Base-by-base conservation (phyloP, 2,797 vertebrate species). In the Rhinatrema bivittatum region DNA sequence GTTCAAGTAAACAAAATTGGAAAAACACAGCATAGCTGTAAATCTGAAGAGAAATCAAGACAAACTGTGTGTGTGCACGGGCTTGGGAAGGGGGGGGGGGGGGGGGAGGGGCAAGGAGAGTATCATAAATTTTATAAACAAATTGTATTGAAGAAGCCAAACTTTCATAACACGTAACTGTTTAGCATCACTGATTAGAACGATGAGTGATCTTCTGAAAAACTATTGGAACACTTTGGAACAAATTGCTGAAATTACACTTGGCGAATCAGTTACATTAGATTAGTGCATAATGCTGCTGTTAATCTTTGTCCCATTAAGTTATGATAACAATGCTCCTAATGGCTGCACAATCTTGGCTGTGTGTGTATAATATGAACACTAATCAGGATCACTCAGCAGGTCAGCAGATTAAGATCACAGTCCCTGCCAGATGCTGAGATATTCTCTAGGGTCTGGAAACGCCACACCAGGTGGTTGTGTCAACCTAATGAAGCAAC, bases 401-500 rank as follows among this genome's bases (percentile, higher is more conserved):
- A 51, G 56, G 54, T 55, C 53, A 57, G 52, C 56, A 56, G 46
- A 63, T 50, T 56, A 32, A 62, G 70, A 68, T 74, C 61, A 55
- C 11, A 74, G 73, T 7, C 46, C 3, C 59, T 35, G 60, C 53
- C 79, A 84, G 82, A 58, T 82, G 79, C 74, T 67, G 62, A 35
- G 28, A 6, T 41, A 36, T 45, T 65, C 77, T 56, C 79, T 34
- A 3, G 73, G 60, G 78, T 69, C 8, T 20, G 23, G 44, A 59
- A 77, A 72, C 49, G 60, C 78, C 62, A 52, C 66, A 72, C 82
- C 87, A 88, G 87, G 84, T 87, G 89, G 75, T 72, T 58, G 70
- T 81, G 80, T 55, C 65, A 54, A 60, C 62, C 73, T 87, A 85
- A 89, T 79, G 81, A 82, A 72, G 74, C 61, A 38, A 20, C 56